A percentile compares a stretch with the other conserved stretches of the same genome.
Evolutionary conservation across 2,888 invertebrate genomes (phyloP).

Genomic region (Cartodere bifasciata): DNA sequence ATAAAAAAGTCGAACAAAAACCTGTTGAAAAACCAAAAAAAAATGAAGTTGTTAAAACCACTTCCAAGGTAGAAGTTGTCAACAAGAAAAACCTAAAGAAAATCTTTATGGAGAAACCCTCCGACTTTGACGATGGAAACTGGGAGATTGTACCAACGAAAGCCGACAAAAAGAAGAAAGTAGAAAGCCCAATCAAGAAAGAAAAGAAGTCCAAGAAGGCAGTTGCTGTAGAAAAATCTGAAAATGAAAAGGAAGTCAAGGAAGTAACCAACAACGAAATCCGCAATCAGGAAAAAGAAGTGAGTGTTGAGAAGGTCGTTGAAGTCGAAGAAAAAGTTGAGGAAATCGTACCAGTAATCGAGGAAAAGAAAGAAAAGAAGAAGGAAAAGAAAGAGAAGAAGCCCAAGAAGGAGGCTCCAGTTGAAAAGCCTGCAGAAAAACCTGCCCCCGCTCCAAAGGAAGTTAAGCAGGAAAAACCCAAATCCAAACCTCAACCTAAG

Average conservation of each 20-base stretch:
- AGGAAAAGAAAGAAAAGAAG: slow-evolving; percentile 21
- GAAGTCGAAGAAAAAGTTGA: slow-evolving; percentile 30
- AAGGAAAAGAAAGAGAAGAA: slow-evolving; percentile 16
- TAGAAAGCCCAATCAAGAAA: slow-evolving; percentile 34
- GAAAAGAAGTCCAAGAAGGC: slow-evolving; percentile 29
- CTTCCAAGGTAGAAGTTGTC: slow-evolving; percentile 25
- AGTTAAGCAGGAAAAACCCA: slow-evolving; percentile 17
- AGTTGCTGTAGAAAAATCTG: slow-evolving; percentile 16
- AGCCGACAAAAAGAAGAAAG: slow-evolving; percentile 61
- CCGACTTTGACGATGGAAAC: slow-evolving; percentile 59
- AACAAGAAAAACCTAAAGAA: slow-evolving; percentile 40
- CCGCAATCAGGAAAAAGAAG: slow-evolving; percentile 28
- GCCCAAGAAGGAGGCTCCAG: slow-evolving; percentile 15
- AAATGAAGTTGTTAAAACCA: slow-evolving; percentile 17
- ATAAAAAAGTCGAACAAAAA: slow-evolving; percentile 39
- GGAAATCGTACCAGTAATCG: slow-evolving; percentile 20
- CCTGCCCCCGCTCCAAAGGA: slow-evolving; percentile 6
- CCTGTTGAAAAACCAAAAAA: slow-evolving; percentile 38
- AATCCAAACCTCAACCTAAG: too few species aligned
- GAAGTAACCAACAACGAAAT: slow-evolving; percentile 39
- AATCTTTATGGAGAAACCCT: slow-evolving; percentile 49
- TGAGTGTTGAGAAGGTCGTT: slow-evolving; percentile 14
- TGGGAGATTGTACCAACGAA: slow-evolving; percentile 62
- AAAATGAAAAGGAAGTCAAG: slow-evolving; percentile 38
- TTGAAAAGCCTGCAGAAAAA: slow-evolving; percentile 15